Percentiles rank a stretch among this genome's conserved stretches.
phyloP scores from a whole-genome alignment of 2,113 vertebrate genomes.

The Anthoscopus minutus region DNA sequence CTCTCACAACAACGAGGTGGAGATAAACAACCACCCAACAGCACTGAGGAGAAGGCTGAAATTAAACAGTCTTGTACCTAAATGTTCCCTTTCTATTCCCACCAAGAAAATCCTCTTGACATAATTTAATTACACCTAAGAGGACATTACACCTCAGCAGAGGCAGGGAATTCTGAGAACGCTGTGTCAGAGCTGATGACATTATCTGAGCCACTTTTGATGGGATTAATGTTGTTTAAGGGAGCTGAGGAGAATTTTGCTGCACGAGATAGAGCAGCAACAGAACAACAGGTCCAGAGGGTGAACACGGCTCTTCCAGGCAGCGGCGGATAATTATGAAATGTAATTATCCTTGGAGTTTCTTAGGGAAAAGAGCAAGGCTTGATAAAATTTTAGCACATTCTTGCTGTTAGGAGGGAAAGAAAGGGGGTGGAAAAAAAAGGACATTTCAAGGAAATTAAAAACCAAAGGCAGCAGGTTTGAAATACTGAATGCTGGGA shows the following conservation, averaged over 20 bases:
- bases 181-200: not conserved
- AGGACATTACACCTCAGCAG: not conserved
- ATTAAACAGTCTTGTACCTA: not conserved
- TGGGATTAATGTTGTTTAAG: conserved; percentile 47
- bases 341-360: conserved; percentile 62
- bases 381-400: conserved; percentile 41
- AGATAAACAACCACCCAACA: not conserved
- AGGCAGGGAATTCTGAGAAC: not conserved
- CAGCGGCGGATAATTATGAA: conserved; percentile 56
- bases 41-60: not conserved
- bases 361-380: conserved; percentile 59
- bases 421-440: not conserved
- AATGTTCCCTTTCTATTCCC: not conserved
- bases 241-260: conserved; percentile 1
- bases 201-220: conserved; percentile 48
- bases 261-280: not conserved
- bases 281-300: conserved; percentile 52
- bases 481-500: not conserved
- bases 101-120: not conserved
- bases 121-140: conserved; percentile 44
- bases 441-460: conserved; percentile 7
- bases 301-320: conserved; percentile 29
- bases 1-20: rapidly evolving
- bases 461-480: not conserved
- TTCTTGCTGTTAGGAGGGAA: not conserved